Evolutionary conservation across 2,113 vertebrate genomes (phyloP), one percentile per base, ranked within the genome.

Genomic region (Glaucidium brasilianum): DNA sequence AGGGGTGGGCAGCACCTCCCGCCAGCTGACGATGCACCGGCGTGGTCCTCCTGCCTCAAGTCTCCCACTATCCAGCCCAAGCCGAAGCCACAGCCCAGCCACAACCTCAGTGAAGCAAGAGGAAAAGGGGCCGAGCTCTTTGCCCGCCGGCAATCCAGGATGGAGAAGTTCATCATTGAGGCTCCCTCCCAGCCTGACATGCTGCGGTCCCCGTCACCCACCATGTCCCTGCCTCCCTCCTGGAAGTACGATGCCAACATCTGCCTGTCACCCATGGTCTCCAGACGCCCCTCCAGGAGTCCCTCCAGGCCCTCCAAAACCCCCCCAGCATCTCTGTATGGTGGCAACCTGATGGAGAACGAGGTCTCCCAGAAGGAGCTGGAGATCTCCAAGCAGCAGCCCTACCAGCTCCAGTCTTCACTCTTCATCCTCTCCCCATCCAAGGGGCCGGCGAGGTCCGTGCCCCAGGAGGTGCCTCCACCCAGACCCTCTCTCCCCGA

Each of bases 61-160:
- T 99, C 98, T 30, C 99, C 99, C 21, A 99, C 98, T 73, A 98
- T 99, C 68, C 98, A 97, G 87, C 98, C 98, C 17, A 99, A 98
- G 94, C 98, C 98, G 2, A 99, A 98, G 94, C 97, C 92, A 0
- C 98, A 99, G 76, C 99, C 98, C 41, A 99, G 98, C 95, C 99
- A 99, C 96, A 98, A 97, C 67, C 99, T 99, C 60, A 98, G 97
- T 0, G 98, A 99, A 71, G 99, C 98, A 0, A 99, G 98, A 4
- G 99, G 99, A 69, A 99, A 99, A 92, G 99, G 99, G 43, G 99
- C 99, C 0, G 99, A 99, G 97, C 98, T 99, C 56, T 99, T 99
- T 6, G 99, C 99, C 75, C 99, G 98, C 66, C 98, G 99, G 23
- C 99, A 99, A 88, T 99, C 99, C 27, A 98, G 99, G 88, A 99